These are phyloP conservation scores for Trichogramma pretiosum DNA, from an alignment of 1,140 invertebrate species.

Conservation along the genomic window DNA sequence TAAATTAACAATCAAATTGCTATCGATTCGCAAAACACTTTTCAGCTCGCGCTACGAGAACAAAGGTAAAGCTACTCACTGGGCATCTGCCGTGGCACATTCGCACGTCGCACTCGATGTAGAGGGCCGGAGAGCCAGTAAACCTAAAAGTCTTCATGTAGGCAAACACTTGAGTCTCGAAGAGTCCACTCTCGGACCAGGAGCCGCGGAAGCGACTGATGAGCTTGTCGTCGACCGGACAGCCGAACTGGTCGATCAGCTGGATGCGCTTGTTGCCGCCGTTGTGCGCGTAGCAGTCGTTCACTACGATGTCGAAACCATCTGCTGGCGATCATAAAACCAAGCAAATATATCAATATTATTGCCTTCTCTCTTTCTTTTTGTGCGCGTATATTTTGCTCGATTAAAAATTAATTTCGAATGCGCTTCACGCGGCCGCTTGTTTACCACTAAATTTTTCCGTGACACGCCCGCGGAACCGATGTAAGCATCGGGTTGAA, in stretches of 20 bases:
- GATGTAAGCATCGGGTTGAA: too few relatives aligned
- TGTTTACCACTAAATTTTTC: too few relatives aligned
- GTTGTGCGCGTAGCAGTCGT: conserved; percentile 90
- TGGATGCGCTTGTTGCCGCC: conserved; percentile 85
- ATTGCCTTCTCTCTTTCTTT: too few relatives aligned
- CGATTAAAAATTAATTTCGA: too few relatives aligned
- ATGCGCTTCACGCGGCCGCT: too few relatives aligned
- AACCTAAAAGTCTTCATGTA: conserved; percentile 94
- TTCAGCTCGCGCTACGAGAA: too few relatives aligned
- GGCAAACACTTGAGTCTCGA: conserved; percentile 86
- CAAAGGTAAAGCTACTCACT: conserved; percentile 63
- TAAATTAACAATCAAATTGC: too few relatives aligned
- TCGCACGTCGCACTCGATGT: conserved; percentile 88
- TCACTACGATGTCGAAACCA: conserved; percentile 92
- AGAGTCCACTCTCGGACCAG: conserved; percentile 83
- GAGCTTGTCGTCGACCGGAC: conserved; percentile 85
- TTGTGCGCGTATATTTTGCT: too few relatives aligned
- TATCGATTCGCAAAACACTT: too few relatives aligned
- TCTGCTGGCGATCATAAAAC: too few relatives aligned
- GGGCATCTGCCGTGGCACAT: conserved; percentile 92
- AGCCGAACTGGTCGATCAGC: conserved; percentile 88
- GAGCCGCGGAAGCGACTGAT: conserved; percentile 86
- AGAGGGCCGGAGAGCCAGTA: conserved; percentile 84
- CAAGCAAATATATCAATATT: too few relatives aligned
- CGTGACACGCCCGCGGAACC: too few relatives aligned